These are phyloP conservation scores for Ptychobarbus kaznakovi DNA, from an alignment of 2,797 vertebrate genomes.

Conservation along the genomic window DNA sequence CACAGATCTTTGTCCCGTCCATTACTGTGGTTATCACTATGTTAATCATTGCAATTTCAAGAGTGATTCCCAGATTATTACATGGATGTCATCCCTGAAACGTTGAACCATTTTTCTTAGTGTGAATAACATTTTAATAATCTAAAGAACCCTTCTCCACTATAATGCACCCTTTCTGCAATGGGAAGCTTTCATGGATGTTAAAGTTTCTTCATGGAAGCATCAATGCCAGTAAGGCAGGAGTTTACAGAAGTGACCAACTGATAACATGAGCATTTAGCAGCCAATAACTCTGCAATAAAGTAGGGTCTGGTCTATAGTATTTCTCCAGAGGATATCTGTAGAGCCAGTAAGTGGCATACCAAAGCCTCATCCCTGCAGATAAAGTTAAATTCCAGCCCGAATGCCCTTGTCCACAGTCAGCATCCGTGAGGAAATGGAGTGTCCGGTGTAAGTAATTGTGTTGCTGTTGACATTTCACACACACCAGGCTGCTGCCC, in stretches of 20 bases:
- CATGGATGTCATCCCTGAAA: background rate
- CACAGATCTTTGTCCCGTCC: background rate
- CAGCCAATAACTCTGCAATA: background rate
- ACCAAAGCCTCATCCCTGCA: background rate
- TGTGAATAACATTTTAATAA: background rate
- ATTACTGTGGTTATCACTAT: background rate
- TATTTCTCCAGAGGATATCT: background rate
- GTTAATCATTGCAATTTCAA: background rate
- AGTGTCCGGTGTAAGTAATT: background rate
- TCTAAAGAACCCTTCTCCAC: background rate
- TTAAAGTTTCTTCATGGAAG: background rate
- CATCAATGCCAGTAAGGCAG: background rate
- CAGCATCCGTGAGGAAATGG: background rate
- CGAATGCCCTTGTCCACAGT: background rate
- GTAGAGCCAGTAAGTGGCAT: background rate
- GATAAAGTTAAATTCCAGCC: constrained; percentile 5
- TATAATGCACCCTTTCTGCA: background rate
- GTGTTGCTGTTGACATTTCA: constrained; percentile 29
- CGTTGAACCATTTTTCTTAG: background rate
- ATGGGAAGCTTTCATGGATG: background rate
- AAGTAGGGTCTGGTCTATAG: background rate
- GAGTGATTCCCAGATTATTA: background rate
- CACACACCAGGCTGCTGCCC: constrained; percentile 11
- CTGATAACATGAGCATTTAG: background rate
- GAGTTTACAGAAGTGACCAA: background rate